A percentile compares a stretch with the other conserved stretches of the same genome.
Evolutionary conservation across 1,140 invertebrate species (phyloP).

Genomic region (Solenopsis fugax): DNA sequence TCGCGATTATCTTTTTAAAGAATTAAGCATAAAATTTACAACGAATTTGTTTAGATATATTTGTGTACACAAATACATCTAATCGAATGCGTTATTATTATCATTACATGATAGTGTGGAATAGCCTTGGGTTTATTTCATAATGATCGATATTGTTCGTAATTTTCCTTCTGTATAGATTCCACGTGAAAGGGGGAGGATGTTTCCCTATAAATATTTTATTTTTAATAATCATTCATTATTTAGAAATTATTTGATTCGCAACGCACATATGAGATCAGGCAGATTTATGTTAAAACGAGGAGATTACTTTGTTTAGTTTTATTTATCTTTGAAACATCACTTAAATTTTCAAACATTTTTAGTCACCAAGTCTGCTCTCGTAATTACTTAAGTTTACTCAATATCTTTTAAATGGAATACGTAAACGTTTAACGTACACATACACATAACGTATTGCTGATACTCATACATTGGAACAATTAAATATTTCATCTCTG

Average conservation of each 20-base stretch:
- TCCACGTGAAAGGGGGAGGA: not conserved
- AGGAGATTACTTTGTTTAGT: not conserved
- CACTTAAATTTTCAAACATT: not conserved
- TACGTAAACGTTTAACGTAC: slow-evolving; percentile 12
- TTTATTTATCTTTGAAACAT: not conserved
- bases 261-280: not conserved
- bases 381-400: not conserved
- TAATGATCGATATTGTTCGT: not conserved
- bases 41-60: slow-evolving; percentile 7
- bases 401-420: slow-evolving; percentile 4
- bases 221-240: slow-evolving; percentile 12
- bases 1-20: not conserved
- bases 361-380: not conserved
- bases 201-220: slow-evolving; percentile 4
- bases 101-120: not conserved
- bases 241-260: slow-evolving; percentile 21
- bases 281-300: not conserved
- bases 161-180: slow-evolving; percentile 21
- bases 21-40: not conserved
- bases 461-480: not conserved
- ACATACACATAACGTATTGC: not conserved
- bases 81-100: slow-evolving; percentile 12
- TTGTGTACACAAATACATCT: not conserved
- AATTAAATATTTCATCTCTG: not conserved
- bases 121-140: slow-evolving; percentile 4